Conservation (phyloP, 2,888 invertebrate species). For the Syrista parreyssii region DNA sequence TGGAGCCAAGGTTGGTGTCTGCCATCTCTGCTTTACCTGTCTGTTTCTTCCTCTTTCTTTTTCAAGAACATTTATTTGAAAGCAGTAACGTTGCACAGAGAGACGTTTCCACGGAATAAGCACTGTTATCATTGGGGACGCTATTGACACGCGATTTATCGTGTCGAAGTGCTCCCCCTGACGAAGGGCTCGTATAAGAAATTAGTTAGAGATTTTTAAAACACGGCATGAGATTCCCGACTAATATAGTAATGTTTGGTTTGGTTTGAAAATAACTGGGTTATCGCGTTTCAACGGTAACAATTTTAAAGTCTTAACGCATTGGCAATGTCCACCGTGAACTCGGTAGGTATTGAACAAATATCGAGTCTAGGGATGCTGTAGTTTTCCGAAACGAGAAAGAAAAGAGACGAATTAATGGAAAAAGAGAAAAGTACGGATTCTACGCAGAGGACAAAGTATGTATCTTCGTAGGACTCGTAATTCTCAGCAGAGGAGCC, state of each 20-base stretch:
- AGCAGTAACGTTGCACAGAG: constrained; percentile 2
- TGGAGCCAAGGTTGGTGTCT: constrained; percentile 61
- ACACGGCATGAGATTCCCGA: constrained; percentile 59
- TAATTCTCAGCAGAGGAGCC: no score
- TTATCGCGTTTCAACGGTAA: background rate
- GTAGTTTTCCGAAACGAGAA: no score
- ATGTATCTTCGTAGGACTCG: no score
- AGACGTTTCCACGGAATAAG: background rate
- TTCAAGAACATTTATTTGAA: background rate
- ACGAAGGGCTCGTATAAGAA: constrained; percentile 5
- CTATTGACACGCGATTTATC: no score
- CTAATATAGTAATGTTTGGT: constrained; percentile 64
- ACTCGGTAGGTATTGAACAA: no score
- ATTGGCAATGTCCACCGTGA: no score
- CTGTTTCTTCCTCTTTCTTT: background rate
- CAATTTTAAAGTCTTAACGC: no score
- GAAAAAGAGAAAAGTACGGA: no score
- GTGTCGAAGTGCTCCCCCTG: background rate
- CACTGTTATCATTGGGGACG: no score
- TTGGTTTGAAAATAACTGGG: constrained; percentile 40
- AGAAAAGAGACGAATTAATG: no score
- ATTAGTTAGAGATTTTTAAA: constrained; percentile 22
- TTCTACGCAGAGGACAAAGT: no score
- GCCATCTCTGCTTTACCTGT: background rate
- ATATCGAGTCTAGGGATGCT: no score